phyloP scores from a whole-genome alignment of 2,797 vertebrate species.

The Pseudopleuronectes americanus region DNA sequence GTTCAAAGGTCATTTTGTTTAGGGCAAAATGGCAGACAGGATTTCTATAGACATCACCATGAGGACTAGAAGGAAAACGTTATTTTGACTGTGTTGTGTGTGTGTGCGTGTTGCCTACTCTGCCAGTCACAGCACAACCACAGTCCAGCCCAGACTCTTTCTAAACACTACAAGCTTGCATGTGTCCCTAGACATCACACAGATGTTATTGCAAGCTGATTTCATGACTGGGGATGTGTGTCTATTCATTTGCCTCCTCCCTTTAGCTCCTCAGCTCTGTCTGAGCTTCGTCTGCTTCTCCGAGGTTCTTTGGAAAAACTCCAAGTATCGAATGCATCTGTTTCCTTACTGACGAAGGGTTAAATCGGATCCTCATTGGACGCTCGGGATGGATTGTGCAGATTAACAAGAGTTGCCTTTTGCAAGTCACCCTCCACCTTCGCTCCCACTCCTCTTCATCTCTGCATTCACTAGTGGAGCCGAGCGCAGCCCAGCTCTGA shows the following conservation, averaged over 20 bases:
- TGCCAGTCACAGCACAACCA: no score
- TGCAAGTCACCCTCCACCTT: constrained; percentile 19
- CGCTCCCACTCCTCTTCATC: constrained; percentile 20
- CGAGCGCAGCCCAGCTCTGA: constrained; percentile 51
- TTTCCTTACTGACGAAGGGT: constrained; percentile 24
- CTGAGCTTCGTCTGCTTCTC: background rate
- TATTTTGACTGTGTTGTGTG: background rate
- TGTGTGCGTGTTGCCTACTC: background rate
- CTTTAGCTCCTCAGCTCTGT: constrained; percentile 14
- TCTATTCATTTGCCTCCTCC: constrained; percentile 31
- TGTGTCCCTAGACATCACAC: constrained; percentile 44
- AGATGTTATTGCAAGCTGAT: constrained; percentile 44
- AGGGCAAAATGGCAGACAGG: background rate
- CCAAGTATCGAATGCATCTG: constrained; percentile 22
- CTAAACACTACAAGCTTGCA: constrained; percentile 12
- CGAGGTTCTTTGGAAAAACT: constrained; percentile 24
- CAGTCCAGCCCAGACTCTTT: constrained; percentile 14
- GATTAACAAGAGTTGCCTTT: constrained; percentile 15
- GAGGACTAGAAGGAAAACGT: background rate
- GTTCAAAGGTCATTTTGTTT: constrained; percentile 44
- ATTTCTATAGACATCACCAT: background rate
- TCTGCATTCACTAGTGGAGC: constrained; percentile 17
- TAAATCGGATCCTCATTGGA: constrained; percentile 47
- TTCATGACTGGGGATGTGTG: constrained; percentile 27
- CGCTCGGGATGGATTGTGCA: constrained; percentile 17